Conservation (phyloP, 2,113 vertebrate species). For the Hippopotamus amphibius region DNA sequence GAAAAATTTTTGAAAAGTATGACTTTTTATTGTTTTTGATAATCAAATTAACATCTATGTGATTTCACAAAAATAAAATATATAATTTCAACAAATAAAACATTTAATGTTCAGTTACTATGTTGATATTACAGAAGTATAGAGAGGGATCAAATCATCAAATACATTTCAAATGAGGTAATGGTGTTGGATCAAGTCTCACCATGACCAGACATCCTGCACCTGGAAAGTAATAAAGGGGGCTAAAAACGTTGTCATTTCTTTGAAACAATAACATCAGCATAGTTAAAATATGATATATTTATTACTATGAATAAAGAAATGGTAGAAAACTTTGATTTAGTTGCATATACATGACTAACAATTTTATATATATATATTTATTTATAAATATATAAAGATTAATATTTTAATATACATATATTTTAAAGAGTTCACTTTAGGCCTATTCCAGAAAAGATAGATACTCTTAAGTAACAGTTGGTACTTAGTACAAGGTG, state of each 20-base stretch:
- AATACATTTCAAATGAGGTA: neutral
- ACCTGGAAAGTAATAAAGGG: neutral
- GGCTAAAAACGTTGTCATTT: neutral
- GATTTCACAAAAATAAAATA: conserved; percentile 12
- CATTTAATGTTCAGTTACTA: neutral
- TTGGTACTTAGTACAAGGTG: neutral
- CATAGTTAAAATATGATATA: neutral
- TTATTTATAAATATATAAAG: neutral
- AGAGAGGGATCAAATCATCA: neutral
- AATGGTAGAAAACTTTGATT: neutral
- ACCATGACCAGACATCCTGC: neutral
- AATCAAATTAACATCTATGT: neutral
- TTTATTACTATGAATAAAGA: neutral
- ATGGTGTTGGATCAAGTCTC: neutral
- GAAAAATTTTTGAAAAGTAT: neutral
- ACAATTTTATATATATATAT: neutral
- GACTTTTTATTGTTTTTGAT: neutral
- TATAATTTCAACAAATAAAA: neutral
- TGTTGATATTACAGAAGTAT: neutral
- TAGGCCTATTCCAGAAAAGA: neutral
- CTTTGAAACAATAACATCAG: neutral
- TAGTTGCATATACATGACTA: neutral
- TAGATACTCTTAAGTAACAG: neutral
- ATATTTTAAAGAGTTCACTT: neutral
- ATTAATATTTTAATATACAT: neutral